Base-by-base conservation (phyloP, 2,113 vertebrate species). In the Apodemus sylvaticus region DNA sequence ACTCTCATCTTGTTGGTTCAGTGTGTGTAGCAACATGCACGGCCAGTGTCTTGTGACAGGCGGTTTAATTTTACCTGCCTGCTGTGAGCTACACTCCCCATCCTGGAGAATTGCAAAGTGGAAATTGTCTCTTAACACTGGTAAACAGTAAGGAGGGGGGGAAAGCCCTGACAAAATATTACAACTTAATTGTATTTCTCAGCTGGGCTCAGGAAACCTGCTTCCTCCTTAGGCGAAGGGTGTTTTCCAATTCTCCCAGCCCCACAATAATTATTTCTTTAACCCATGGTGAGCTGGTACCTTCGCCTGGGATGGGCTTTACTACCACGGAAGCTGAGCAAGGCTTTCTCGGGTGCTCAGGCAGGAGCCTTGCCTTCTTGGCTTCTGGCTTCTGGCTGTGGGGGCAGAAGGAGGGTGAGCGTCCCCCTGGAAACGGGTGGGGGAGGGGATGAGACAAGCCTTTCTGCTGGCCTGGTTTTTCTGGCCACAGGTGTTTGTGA, bases 21-120 rank as follows among this genome's bases (percentile, higher is more conserved):
- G 62, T 42, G 94, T 88, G 42, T 82, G 90, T 53, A 96, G 97
- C 73, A 87, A 90, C n/a, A 36, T 4, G 13, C 94, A 97, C 97
- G 94, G 95, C 94, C 90, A 97, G 73, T 0, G 70, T 94, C 97
- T 93, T 1, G 3, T 98, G 98, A 98, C 97, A 66, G 97, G 96
- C 95, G 96, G 97, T 98, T 98, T 98, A 98, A 98, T 98, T 96
- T 98, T 85, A 97, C 96, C 96, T 98, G 96, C 93, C 96, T 98
- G 93, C 96, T 98, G 95, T 97, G 93, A 98, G 91, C 86, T 87
- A 89, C 62, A 77, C 76, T 93, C 45, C 24, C 77, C 8, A 4
- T 90, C 82, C 89, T 71, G 82, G 97, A 98, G 85, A 97, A 77
- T 22, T 88, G 93, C 68, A n/a, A 97, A 97, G 74, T 86, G 98